Evolutionary conservation across 2,888 invertebrate species (phyloP), one percentile per base, ranked within the genome.

Genomic region (Netelia inedita): DNA sequence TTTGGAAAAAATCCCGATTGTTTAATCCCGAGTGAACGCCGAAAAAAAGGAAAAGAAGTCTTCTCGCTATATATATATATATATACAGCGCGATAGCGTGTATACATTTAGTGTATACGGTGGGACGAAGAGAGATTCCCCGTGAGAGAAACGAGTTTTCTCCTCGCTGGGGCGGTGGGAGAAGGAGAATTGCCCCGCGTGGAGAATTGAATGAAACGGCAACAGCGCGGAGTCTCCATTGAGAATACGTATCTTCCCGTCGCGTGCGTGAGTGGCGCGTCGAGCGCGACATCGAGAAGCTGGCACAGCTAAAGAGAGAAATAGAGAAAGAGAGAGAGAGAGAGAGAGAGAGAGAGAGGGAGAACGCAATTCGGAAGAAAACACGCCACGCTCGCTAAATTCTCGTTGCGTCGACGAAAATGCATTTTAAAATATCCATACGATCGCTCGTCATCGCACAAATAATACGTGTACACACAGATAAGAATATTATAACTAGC

Each of bases 121-220:
- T 11, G 19, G 35, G 19, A 55, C 14, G 19, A 50, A 21, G 19
- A 46, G 43, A 35, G 43, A 28, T 59, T 55, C 19, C 65, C 41
- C 28, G 28, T n/a, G 41, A 65, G 74, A 79, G 78, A 85, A 85
- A 79, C 84, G 78, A 74, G 84, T 81, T 68, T 74, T 79, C 79
- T 28, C 53, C 61, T 59, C 50, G 35, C 43, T 41, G 43, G 57
- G 19, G 66, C 16, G 53, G 66, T 16, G 16, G 53, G 57, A 61
- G 65, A 71, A 71, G 83, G 81, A 59, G 85, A 85, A 85, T 81
- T 82, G 74, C 10, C 41, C 72, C 46, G 85, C 35, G 55, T 50
- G 43, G 53, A 66, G 82, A 74, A 84, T 88, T 90, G 90, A 90
- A 90, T 90, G 90, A 88, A 89, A 87, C 87, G 87, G 88, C 88